These are phyloP conservation scores for Mellilla xanthometata DNA, from an alignment of 2,888 invertebrate genomes.

Conservation along the genomic window DNA sequence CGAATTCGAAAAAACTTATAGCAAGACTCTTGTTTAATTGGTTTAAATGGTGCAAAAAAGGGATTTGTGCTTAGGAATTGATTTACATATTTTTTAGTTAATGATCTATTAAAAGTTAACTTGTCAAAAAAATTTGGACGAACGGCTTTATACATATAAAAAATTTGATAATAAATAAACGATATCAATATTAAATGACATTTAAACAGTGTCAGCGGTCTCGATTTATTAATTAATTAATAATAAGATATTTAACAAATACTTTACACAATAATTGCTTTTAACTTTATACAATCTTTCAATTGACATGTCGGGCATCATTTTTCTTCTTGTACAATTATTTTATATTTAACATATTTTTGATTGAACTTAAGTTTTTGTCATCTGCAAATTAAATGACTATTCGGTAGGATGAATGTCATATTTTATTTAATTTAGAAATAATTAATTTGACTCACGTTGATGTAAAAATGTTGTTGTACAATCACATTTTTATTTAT, in stretches of 20 bases:
- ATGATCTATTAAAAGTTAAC: too few species aligned
- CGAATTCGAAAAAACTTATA: too few species aligned
- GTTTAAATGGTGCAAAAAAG: too few species aligned
- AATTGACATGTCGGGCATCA: slow-evolving; percentile 79
- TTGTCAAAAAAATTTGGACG: too few species aligned
- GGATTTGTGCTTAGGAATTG: too few species aligned
- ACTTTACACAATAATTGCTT: slow-evolving; percentile 45
- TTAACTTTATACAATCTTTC: slow-evolving; percentile 73
- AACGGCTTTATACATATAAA: too few species aligned
- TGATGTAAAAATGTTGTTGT: too few species aligned
- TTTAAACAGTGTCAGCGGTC: slow-evolving; percentile 36
- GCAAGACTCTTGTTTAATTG: too few species aligned
- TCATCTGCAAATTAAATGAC: slow-evolving; percentile 45
- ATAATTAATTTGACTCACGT: not conserved
- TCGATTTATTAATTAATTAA: slow-evolving; percentile 33
- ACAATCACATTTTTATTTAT: too few species aligned
- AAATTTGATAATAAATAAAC: too few species aligned
- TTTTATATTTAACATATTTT: slow-evolving; percentile 33
- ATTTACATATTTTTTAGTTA: too few species aligned
- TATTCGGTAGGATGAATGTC: slow-evolving; percentile 34
- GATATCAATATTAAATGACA: not conserved
- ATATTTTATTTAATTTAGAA: not conserved
- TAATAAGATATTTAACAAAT: slow-evolving; percentile 27
- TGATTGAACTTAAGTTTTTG: slow-evolving; percentile 28
- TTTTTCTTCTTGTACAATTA: slow-evolving; percentile 76